phyloP scores from a whole-genome alignment of 2,113 vertebrate species.

The Montifringilla adamsi region DNA sequence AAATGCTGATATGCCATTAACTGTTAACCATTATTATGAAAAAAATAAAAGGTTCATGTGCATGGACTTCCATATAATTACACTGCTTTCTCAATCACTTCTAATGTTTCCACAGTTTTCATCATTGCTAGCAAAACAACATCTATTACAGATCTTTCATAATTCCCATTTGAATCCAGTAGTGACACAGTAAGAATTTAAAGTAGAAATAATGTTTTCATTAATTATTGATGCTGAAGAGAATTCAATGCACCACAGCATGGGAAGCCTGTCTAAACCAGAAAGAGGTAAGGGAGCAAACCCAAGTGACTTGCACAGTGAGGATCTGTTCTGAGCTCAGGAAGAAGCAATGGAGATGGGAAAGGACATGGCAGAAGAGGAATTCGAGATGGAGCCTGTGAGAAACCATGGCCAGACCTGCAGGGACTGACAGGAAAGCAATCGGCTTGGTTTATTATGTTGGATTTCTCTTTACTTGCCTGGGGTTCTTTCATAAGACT shows the following conservation, averaged over 20 bases:
- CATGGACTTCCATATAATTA: background rate
- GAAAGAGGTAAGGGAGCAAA: background rate
- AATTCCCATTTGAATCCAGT: background rate
- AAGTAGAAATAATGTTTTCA: background rate
- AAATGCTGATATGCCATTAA: background rate
- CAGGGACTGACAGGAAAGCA: background rate
- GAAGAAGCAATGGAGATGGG: background rate
- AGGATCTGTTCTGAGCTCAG: background rate
- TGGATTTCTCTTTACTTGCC: background rate
- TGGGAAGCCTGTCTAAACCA: background rate
- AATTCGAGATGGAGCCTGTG: background rate
- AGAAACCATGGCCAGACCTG: background rate
- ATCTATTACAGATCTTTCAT: background rate
- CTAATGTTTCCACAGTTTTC: background rate
- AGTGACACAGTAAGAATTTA: background rate
- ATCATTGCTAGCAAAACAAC: background rate
- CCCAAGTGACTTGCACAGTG: background rate
- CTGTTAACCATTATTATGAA: background rate
- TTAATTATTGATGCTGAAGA: background rate
- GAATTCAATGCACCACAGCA: background rate
- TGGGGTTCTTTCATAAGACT: fast-evolving
- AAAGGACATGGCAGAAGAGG: background rate
- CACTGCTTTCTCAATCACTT: background rate
- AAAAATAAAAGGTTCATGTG: background rate
- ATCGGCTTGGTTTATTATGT: background rate